Percentiles rank a stretch among this genome's conserved stretches.
Evolutionary conservation across 2,888 invertebrate genomes (phyloP).

Genomic region (Ariolimax columbianus): DNA sequence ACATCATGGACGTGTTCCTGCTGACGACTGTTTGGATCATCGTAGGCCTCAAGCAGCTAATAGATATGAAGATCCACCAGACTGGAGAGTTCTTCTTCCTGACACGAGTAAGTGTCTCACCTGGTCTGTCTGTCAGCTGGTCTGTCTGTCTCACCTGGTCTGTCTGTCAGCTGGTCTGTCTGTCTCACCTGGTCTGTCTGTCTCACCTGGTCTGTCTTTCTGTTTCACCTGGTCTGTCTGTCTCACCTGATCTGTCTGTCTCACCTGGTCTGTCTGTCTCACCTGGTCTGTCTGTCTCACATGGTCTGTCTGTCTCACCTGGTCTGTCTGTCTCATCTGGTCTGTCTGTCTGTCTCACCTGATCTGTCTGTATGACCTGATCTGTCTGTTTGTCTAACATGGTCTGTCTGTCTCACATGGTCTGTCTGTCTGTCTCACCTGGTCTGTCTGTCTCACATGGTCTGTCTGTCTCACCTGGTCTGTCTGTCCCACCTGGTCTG

Average conservation of each 20-base stretch:
- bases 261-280: slow-evolving; percentile 38
- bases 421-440: too few species aligned
- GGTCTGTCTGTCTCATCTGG: too few species aligned
- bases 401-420: too few species aligned
- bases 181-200: neutral
- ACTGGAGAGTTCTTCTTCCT: neutral
- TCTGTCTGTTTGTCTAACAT: too few species aligned
- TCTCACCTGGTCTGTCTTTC: slow-evolving; percentile 30
- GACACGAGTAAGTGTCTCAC: neutral
- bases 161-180: slow-evolving; percentile 9
- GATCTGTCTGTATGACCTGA: too few species aligned
- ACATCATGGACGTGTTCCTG: slow-evolving; percentile 24
- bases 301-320: too few species aligned
- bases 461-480: too few species aligned
- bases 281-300: too few species aligned
- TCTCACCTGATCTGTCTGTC: neutral
- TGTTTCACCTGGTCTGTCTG: slow-evolving; percentile 29
- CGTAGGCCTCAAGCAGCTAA: neutral
- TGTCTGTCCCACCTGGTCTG: too few species aligned
- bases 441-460: too few species aligned
- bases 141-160: slow-evolving; percentile 19
- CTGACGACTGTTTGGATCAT: neutral
- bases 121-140: neutral
- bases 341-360: too few species aligned
- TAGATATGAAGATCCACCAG: neutral